These are phyloP conservation scores for Thaleichthys pacificus DNA, from an alignment of 2,797 vertebrate species.

Conservation along the genomic window DNA sequence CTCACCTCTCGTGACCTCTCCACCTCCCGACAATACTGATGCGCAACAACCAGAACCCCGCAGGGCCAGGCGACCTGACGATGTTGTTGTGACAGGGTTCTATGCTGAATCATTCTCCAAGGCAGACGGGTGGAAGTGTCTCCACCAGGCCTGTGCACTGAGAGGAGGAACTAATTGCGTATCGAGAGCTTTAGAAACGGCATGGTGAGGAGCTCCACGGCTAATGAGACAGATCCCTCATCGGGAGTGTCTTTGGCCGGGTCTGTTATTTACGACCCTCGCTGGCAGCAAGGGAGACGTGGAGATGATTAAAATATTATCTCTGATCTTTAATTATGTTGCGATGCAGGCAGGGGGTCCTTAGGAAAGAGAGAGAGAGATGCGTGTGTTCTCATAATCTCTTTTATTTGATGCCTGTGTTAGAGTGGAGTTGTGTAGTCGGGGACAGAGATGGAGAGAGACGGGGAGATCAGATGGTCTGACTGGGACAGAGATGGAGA, in stretches of 20 bases:
- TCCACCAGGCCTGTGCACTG: neutral
- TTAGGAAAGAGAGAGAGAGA: conserved; percentile 1
- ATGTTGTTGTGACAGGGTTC: no score
- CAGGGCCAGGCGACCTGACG: no score
- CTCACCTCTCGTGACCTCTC: no score
- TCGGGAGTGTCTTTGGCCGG: neutral
- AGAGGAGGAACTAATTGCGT: neutral
- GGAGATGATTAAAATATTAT: conserved; percentile 2
- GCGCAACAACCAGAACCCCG: no score
- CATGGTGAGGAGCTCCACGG: neutral
- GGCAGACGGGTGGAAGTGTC: neutral
- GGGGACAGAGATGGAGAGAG: no score
- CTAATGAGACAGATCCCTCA: conserved; percentile 5
- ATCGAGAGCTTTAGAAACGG: neutral
- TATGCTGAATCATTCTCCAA: neutral
- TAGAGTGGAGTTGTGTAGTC: conserved; percentile 29
- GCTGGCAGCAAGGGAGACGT: neutral
- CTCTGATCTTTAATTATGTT: conserved; percentile 11
- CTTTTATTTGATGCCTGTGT: no score
- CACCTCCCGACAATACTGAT: no score
- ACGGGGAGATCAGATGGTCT: no score
- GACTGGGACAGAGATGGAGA: no score
- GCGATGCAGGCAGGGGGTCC: conserved; percentile 26
- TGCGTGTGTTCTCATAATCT: neutral
- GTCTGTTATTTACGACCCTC: neutral